These are phyloP conservation scores for Acomys russatus DNA, from an alignment of 2,797 vertebrate species.

Conservation along the genomic window DNA sequence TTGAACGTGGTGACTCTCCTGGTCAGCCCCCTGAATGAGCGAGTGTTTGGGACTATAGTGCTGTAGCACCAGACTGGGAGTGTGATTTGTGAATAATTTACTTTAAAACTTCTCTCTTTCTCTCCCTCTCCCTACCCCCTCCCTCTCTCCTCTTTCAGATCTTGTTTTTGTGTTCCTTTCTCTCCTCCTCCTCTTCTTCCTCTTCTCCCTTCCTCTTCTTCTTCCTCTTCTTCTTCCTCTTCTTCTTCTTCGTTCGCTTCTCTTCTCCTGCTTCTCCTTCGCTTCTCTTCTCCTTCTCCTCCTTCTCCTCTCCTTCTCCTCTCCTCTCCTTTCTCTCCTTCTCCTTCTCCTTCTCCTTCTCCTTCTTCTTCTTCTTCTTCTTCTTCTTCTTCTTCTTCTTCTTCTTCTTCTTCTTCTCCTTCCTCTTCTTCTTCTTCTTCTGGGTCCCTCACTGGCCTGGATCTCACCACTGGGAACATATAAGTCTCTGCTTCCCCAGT, in stretches of 20 bases:
- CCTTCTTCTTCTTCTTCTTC: too few relatives aligned
- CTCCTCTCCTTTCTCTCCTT: not conserved
- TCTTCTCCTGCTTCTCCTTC: not conserved
- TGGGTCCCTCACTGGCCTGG: not conserved
- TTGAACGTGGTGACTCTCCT: not conserved
- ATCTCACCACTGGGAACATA: not conserved
- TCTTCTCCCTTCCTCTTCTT: too few relatives aligned
- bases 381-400: not conserved
- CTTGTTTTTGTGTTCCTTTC: not conserved
- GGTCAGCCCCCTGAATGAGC: not conserved
- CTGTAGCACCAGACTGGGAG: not conserved
- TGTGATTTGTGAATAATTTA: not conserved
- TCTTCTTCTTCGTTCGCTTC: too few relatives aligned
- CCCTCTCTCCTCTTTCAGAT: not conserved
- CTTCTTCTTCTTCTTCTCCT: not conserved
- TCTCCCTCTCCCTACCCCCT: not conserved
- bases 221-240: not conserved
- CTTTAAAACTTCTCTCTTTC: not conserved
- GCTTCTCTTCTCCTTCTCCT: rapidly evolving
- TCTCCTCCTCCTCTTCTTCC: not conserved
- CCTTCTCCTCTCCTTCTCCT: rapidly evolving
- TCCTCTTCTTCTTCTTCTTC: not conserved
- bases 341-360: not conserved
- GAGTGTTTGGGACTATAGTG: not conserved
- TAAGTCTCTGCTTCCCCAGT: not conserved